Percentiles rank a stretch among this genome's conserved stretches.
These are phyloP conservation scores for Meliscaeva auricollis DNA, from an alignment of 2,888 invertebrate genomes.

Conservation along the genomic window DNA sequence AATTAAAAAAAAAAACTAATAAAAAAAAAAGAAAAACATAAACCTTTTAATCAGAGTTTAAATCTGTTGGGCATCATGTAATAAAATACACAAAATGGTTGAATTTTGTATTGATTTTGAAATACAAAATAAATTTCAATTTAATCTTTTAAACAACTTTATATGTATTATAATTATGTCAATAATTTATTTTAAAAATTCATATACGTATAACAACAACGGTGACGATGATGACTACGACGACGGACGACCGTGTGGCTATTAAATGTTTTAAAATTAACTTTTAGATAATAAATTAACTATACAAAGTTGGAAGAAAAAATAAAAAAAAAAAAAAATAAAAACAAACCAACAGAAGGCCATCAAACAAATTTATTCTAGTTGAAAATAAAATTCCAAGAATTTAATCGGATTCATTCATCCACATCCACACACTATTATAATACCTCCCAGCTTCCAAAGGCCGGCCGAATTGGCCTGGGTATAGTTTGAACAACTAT, in stretches of 20 bases:
- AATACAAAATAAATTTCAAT: constrained; percentile 8
- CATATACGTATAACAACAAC: neutral
- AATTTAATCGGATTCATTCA: constrained; percentile 63
- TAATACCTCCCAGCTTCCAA: constrained; percentile 64
- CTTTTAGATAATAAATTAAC: constrained; percentile 43
- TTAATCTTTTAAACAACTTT: constrained; percentile 31
- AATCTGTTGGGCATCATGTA: neutral
- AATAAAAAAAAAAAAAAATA: constrained; percentile 19
- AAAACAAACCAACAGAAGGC: constrained; percentile 38
- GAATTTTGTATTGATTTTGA: constrained; percentile 16
- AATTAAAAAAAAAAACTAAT: neutral
- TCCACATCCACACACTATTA: constrained; percentile 33
- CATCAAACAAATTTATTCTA: constrained; percentile 49
- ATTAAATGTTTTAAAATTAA: constrained; percentile 22
- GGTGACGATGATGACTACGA: neutral
- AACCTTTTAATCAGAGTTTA: constrained; percentile 12
- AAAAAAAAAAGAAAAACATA: neutral
- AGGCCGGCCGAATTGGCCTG: neutral
- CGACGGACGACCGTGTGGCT: neutral
- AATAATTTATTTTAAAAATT: constrained; percentile 33
- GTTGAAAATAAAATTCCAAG: constrained; percentile 63
- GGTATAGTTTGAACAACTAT: constrained; percentile 10
- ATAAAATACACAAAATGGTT: constrained; percentile 26
- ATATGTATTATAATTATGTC: constrained; percentile 20
- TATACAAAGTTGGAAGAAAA: constrained; percentile 25